Evolutionary conservation across 92 coral and sea anemone genomes (phyloP).

Genomic region (Virgularia gustaviana): DNA sequence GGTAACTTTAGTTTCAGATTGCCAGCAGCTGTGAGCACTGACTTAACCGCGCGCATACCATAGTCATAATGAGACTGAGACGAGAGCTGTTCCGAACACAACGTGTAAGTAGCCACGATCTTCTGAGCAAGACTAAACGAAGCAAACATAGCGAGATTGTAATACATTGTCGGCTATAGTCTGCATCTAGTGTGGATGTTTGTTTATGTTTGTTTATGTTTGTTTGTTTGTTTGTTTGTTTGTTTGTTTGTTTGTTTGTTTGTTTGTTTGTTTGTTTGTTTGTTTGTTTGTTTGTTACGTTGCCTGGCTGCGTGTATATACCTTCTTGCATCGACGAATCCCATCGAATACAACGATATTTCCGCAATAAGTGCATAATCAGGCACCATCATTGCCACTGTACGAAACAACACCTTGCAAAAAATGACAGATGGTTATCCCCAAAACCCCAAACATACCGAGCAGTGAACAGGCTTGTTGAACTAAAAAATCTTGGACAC

Average conservation of each 20-base stretch:
- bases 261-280: no score
- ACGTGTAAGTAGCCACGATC: slow-evolving; percentile 90
- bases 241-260: no score
- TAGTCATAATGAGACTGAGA: slow-evolving; percentile 99
- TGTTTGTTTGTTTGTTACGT: no score
- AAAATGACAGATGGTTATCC: no score
- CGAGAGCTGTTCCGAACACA: slow-evolving; percentile 98
- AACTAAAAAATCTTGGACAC: background rate
- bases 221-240: no score
- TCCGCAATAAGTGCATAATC: slow-evolving; percentile 94
- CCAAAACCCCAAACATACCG: no score
- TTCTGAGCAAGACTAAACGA: slow-evolving; percentile 91
- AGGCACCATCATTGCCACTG: slow-evolving; percentile 99
- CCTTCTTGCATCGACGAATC: slow-evolving; percentile 96
- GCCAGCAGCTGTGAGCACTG: slow-evolving; percentile 96
- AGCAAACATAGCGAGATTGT: no score
- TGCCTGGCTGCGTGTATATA: slow-evolving; percentile 15
- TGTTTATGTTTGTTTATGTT: no score
- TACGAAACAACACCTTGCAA: slow-evolving; percentile 82
- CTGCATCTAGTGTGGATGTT: no score
- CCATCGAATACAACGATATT: slow-evolving; percentile 98
- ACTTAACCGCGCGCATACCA: slow-evolving; percentile 98
- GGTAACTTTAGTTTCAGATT: slow-evolving; percentile 92
- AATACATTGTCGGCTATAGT: no score
- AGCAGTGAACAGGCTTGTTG: background rate